Conservation (phyloP, 1,140 invertebrate genomes). For the Apis cerana region DNA sequence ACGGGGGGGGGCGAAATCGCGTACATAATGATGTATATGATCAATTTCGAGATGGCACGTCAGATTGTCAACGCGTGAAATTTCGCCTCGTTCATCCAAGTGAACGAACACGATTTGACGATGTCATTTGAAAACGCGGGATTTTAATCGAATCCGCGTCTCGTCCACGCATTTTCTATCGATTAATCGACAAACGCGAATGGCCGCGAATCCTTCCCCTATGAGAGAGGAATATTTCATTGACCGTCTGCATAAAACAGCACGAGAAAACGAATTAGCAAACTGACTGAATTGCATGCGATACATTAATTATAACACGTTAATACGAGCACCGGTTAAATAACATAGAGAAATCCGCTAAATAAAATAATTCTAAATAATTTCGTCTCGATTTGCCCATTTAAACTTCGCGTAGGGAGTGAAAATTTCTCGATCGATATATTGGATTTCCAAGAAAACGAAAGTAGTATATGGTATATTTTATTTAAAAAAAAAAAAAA, state of each 20-base stretch:
- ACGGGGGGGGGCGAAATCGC: background rate
- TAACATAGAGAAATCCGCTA: constrained; percentile 9
- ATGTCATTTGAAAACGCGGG: constrained; percentile 22
- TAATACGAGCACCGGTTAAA: background rate
- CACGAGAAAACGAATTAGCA: constrained; percentile 25
- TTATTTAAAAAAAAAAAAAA: no score
- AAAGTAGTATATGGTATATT: no score
- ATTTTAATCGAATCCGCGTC: constrained; percentile 36
- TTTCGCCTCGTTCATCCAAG: background rate
- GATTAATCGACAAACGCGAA: constrained; percentile 12
- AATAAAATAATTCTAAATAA: background rate
- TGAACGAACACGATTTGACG: constrained; percentile 10
- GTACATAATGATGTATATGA: background rate
- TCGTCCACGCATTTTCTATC: background rate
- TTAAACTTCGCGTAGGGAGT: no score
- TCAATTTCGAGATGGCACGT: background rate
- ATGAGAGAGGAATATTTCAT: constrained; percentile 21
- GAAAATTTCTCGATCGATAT: no score
- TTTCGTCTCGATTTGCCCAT: background rate
- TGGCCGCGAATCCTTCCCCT: no score
- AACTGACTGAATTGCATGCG: background rate
- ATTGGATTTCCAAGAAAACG: no score
- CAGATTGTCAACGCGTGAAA: background rate
- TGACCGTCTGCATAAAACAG: background rate
- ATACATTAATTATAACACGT: constrained; percentile 19